These are phyloP conservation scores for Drosophila niveifrons DNA, from an alignment of 2,888 invertebrate genomes.

Conservation along the genomic window DNA sequence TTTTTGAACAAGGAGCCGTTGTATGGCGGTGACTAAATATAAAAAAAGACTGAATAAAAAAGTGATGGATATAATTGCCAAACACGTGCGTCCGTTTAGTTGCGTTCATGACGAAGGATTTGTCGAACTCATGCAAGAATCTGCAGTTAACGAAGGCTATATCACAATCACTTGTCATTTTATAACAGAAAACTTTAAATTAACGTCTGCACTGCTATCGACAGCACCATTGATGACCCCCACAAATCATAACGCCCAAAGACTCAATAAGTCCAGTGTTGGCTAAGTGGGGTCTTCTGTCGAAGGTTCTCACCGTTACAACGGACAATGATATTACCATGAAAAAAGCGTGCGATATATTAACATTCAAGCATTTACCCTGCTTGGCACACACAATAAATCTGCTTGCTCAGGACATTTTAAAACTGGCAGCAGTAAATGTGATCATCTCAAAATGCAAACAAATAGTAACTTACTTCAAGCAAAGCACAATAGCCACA, in stretches of 20 bases:
- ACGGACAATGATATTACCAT: too few species aligned
- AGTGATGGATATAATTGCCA: conserved; percentile 1
- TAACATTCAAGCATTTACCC: conserved; percentile 18
- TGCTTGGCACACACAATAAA: conserved; percentile 28
- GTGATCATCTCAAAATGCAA: neutral
- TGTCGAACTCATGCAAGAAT: conserved; percentile 13
- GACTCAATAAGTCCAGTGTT: conserved; percentile 6
- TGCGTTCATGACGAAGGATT: conserved; percentile 12
- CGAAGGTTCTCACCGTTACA: conserved; percentile 8
- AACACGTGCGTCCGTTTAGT: conserved; percentile 10
- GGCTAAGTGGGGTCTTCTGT: conserved; percentile 16
- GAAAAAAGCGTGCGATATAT: conserved; percentile 6
- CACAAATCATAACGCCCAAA: conserved; percentile 11
- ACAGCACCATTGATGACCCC: conserved; percentile 15
- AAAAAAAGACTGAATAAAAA: conserved; percentile 14
- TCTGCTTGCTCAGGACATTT: conserved; percentile 16
- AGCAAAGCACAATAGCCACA: conserved; percentile 13
- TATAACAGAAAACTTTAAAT: conserved; percentile 16
- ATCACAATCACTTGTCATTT: conserved; percentile 21
- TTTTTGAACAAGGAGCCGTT: conserved; percentile 18
- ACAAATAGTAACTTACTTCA: conserved; percentile 17
- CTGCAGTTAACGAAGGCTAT: neutral
- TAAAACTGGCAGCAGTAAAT: conserved; percentile 8
- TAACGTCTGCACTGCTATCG: conserved; percentile 16
- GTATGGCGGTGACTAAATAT: conserved; percentile 9